Evolutionary conservation across 2,797 vertebrate genomes (phyloP).

Genomic region (Sphenopsis melanotis): DNA sequence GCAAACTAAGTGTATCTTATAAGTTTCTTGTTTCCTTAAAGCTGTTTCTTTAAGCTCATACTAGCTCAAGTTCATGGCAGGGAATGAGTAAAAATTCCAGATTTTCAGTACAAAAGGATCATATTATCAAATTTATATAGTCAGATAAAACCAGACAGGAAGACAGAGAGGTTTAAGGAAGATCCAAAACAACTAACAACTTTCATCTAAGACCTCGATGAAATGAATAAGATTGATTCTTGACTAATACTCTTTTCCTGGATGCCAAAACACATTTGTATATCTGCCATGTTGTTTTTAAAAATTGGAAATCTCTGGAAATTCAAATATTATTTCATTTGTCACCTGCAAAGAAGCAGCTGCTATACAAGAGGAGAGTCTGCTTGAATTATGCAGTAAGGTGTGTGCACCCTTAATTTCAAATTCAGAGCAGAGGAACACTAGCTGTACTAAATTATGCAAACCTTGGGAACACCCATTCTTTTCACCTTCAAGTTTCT

Average conservation of each 20-base stretch:
- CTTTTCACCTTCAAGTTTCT: not conserved
- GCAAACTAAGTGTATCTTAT: not conserved
- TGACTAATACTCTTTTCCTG: not conserved
- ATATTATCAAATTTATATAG: not conserved
- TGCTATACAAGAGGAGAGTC: not conserved
- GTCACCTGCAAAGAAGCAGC: not conserved
- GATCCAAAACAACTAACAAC: not conserved
- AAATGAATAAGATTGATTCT: not conserved
- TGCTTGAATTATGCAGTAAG: not conserved
- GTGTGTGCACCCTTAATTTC: not conserved
- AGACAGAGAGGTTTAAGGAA: not conserved
- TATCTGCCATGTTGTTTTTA: not conserved
- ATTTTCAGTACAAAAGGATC: not conserved
- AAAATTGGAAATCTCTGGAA: not conserved
- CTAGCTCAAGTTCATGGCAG: not conserved
- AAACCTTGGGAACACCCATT: not conserved
- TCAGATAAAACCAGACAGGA: not conserved
- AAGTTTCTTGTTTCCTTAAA: not conserved
- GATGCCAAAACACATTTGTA: not conserved
- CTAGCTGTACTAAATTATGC: not conserved
- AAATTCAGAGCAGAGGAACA: not conserved
- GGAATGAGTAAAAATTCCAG: not conserved
- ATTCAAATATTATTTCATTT: not conserved
- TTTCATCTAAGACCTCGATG: not conserved
- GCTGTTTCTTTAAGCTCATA: not conserved